These are phyloP conservation scores for Mythimna loreyi DNA, from an alignment of 2,888 invertebrate species.

Conservation along the genomic window DNA sequence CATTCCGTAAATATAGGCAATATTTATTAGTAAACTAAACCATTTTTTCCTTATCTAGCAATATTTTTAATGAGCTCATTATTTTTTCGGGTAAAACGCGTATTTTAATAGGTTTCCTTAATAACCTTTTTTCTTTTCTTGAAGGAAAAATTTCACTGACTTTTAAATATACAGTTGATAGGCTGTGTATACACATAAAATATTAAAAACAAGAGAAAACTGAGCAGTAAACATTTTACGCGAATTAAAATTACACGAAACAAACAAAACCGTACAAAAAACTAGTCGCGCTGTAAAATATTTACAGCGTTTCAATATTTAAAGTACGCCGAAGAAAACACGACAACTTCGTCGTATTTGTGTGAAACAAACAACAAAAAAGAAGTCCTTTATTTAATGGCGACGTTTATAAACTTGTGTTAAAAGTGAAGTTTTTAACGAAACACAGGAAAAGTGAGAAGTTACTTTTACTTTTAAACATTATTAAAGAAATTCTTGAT, in stretches of 20 bases:
- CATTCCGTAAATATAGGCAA: conserved; percentile 11
- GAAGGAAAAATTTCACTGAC: not conserved
- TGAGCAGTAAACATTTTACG: conserved; percentile 43
- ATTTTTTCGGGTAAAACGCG: not conserved
- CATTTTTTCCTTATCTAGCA: conserved; percentile 16
- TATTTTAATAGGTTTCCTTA: not conserved
- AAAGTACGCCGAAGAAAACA: conserved; percentile 55
- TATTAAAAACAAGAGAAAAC: conserved; percentile 31
- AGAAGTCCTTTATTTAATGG: conserved; percentile 50
- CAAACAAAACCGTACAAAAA: conserved; percentile 32
- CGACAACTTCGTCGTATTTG: conserved; percentile 53
- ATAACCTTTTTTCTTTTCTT: conserved; percentile 1
- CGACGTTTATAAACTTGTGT: conserved; percentile 47
- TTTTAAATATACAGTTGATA: not conserved
- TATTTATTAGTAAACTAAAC: conserved; percentile 5
- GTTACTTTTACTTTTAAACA: conserved; percentile 55
- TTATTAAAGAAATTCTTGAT: conserved; percentile 60
- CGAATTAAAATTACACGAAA: conserved; percentile 27
- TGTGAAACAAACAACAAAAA: conserved; percentile 57
- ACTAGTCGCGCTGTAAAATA: conserved; percentile 51
- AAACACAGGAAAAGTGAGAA: conserved; percentile 51
- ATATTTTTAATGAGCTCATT: conserved; percentile 40
- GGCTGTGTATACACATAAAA: conserved; percentile 20
- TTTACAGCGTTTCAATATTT: conserved; percentile 61
- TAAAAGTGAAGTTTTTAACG: conserved; percentile 54